Conservation (phyloP, 2,888 invertebrate species). For the Parnassius smintheus region DNA sequence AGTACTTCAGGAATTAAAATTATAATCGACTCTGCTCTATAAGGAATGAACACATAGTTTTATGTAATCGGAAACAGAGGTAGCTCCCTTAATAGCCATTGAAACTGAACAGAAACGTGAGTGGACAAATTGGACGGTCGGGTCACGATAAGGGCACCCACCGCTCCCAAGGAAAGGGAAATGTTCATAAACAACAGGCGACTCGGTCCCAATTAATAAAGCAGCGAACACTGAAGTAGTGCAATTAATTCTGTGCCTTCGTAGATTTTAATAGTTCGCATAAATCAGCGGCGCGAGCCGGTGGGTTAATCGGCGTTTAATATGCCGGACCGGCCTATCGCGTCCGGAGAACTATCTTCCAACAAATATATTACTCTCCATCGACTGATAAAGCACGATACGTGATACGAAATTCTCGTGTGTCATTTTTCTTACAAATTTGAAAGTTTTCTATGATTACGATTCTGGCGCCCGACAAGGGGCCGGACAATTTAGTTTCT, state of each 20-base stretch:
- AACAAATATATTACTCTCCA: conserved; percentile 44
- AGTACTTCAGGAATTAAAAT: conserved; percentile 38
- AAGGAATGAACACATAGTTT: conserved; percentile 31
- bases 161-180: conserved; percentile 59
- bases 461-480: conserved; percentile 32
- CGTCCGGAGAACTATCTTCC: conserved; percentile 38
- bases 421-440: conserved; percentile 38
- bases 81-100: conserved; percentile 72
- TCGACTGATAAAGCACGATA: conserved; percentile 49
- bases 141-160: conserved; percentile 69
- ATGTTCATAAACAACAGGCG: conserved; percentile 77
- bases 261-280: conserved; percentile 80
- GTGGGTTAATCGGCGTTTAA: conserved; percentile 80
- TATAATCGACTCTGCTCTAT: conserved; percentile 33
- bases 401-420: conserved; percentile 44
- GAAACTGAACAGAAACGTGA: conserved; percentile 74
- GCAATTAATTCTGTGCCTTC: conserved; percentile 80
- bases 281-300: conserved; percentile 71
- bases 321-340: conserved; percentile 60
- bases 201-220: conserved; percentile 79
- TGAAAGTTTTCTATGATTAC: conserved; percentile 7
- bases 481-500: conserved; percentile 10
- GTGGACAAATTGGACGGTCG: conserved; percentile 76
- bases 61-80: conserved; percentile 53
- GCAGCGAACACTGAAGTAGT: conserved; percentile 75